Evolutionary conservation across 2,888 invertebrate genomes (phyloP), one percentile per base, ranked within the genome.

Genomic region (Oeneis ivallda): DNA sequence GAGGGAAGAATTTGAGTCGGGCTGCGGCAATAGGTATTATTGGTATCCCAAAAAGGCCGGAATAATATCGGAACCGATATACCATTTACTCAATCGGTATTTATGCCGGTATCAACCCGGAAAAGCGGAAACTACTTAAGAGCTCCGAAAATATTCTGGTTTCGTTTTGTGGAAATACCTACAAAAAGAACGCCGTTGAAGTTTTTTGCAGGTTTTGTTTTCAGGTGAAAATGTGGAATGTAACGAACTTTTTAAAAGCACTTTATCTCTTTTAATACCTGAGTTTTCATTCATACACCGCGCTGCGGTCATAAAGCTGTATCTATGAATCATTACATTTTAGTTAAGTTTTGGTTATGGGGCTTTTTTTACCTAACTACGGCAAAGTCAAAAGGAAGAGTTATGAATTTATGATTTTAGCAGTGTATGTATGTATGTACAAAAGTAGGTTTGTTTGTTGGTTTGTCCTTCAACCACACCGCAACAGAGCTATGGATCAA

Each of bases 241-340:
- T 41, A 41, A 39, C 56, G 13, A 41, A 56, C 41, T 56, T 56
- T 56, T 56, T 56, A 41, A 56, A 56, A 56, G 56, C 56, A 56
- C 56, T 56, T 56, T 19, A 56, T 56, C 56, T 56, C 56, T 56
- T 41, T 56, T 56, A 56, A 56, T 41, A 13, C 56, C 56, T 2
- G n/a, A 41, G 39, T 41, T 56, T 56, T 56, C 39, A 56, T 56
- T 56, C 56, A 56, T 41, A 56, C 19, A 41, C 56, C 56, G 41
- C 41, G 17, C 41, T 39, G 10, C 19, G 56, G 41, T 41, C 56
- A 41, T 56, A 41, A 56, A 56, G 56, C 56, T 56, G 56, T 56
- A 56, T 56, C 56, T 17, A 56, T 56, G 56, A 56, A 41, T 56
- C 56, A 56, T 56, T 56, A 41, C 56, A 39, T 13, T 56, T 56